Base-by-base conservation (phyloP, 1,140 invertebrate genomes). In the Spodoptera litura region DNA sequence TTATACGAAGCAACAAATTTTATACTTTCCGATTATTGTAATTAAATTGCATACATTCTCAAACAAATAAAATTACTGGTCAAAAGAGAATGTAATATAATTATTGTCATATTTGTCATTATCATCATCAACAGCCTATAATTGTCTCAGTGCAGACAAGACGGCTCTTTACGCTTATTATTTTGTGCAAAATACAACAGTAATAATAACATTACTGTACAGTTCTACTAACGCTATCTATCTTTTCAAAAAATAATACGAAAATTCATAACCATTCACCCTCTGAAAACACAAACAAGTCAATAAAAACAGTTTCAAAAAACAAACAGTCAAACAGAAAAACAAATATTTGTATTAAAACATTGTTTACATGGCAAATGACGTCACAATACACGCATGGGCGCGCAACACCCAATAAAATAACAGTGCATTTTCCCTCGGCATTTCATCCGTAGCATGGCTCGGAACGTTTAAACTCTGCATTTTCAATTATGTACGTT, bases 401-500 rank as follows among this genome's bases (percentile, higher is more conserved):
- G 38, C 38, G 38, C 13, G 6, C 27, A 61, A 35, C 58, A 12
- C 27, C 58, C 58, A 61, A 61, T 61, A 61, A 61, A 61, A 61
- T 61, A 61, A 61, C 8, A 35, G 3, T 61, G 27, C 5, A 61
- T 35, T 35, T 61, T 20, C 20, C 20, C 0, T 0, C 20, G 20
- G 25, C 27, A 35, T 61, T 61, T 35, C 12, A 27, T 0, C 10
- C 20, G 13, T 2, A 15, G 56, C 10, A 0, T 62, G 38, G 35
- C 13, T n/a, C 35, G 13, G n/a, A 64, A 13, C n/a, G 35, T 64
- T 64, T 15, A 49, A 44, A 64, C 61, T 64, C 27, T 44, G 61
- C 61, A 64, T 15, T 52, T 68, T 68, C 64, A 68, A 68, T 52
- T 38, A 68, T 20, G 38, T 64, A 44, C 64, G 11, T 68, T 5